Base-by-base conservation (phyloP, 2,113 vertebrate genomes). In the Crotalus viridis region DNA sequence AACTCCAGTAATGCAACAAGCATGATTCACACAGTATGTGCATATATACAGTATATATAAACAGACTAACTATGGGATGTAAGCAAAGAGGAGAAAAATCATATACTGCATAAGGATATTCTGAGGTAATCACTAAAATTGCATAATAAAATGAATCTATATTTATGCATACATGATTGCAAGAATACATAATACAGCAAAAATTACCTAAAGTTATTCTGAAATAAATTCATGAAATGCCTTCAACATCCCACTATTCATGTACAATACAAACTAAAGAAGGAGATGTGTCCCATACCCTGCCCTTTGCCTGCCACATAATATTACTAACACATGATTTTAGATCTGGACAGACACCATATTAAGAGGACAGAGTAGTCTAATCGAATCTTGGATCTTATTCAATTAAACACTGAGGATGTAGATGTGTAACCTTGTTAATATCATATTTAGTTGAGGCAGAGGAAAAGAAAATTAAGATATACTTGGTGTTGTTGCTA, bases 391-490 rank as follows among this genome's bases (percentile, higher is more conserved):
- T 96, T 9, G 0, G 64, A 95, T 87, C 95, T 98, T 96, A 98
- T 98, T 97, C 94, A 93, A 98, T 98, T 98, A 98, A 97, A 97
- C 91, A 95, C 96, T 48, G 92, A 93, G 95, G 97, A 97, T 93
- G 94, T 96, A 97, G 97, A 97, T 95, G 95, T 87, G 94, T 98
- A 98, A 98, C 98, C 97, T 98, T 97, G 98, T 98, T 98, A 98
- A 98, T 98, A 98, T 85, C 97, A 97, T 95, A 54, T 98, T 98
- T 98, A 97, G 98, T 98, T 98, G 97, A 97, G 96, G 97, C 97
- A 98, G 97, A 97, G 97, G 97, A 97, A 96, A 97, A 97, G 98
- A 98, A 98, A 97, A 98, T 98, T 97, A 98, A 98, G 98, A 98
- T 98, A 98, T 97, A 98, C 97, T 98, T 98, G 95, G 93, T 97